Evolutionary conservation across 2,797 vertebrate species (phyloP), one percentile per base, ranked within the genome.

Genomic region (Pachyuromys duprasi): DNA sequence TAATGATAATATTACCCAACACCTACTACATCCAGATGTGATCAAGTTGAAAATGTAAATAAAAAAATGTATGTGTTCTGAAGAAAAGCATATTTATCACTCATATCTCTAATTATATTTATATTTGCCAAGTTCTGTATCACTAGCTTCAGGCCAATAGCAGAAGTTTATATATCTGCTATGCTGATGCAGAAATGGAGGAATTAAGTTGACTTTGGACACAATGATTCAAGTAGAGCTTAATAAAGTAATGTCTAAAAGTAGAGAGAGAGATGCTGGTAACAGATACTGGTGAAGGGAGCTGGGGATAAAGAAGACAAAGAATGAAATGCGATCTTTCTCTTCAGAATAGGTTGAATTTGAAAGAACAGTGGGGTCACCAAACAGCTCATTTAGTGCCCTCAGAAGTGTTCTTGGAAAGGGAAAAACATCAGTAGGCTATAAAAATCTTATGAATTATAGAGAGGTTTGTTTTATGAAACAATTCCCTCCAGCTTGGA

Each of bases 401-500:
- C 62, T 91, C 55, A 49, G 26, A n/a, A 83, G 79, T 70, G 24
- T 74, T 94, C 53, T 76, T 69, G 63, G 63, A 67, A 78, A 76
- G 28, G 20, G 39, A 20, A 49, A 63, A 78, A 92, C 74, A 80
- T 78, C 18, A 74, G 36, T 78, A 62, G 81, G 57, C 55, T 42
- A n/a, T 31, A 76, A 63, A 97, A 69, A 33, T 53, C 67, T 89
- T 93, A 86, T 89, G 83, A 67, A 45, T 91, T 80, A 72, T 79
- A 90, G 70, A 81, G 33, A 60, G 20, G 11, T 67, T 84, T 69
- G n/a, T 39, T 78, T 86, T 95, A 86, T 90, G 67, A 90, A 92
- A 93, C 76, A 87, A 15, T 81, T 69, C 74, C 83, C 49, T 88
- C 74, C 62, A 65, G 84, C 28, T 90, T 65, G 95, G 74, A 90